Percentiles rank a stretch among this genome's conserved stretches.
Evolutionary conservation across 2,888 invertebrate species (phyloP).

Genomic region (Leptinotarsa rubiginosa): DNA sequence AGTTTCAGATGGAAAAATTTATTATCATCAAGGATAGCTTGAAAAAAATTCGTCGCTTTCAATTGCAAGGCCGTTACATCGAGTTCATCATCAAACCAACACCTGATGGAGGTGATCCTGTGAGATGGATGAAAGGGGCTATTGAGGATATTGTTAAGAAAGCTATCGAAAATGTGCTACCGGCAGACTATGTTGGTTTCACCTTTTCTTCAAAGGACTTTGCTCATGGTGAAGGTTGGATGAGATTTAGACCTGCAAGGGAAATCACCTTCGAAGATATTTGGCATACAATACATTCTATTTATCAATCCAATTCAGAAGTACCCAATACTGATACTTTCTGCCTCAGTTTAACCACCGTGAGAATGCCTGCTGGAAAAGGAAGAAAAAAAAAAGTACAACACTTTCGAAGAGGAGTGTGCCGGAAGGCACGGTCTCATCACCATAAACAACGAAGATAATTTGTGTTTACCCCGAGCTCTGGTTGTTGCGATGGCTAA

Average conservation of each 20-base stretch:
- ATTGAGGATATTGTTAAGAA: too few species aligned
- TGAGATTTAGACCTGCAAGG: constrained; percentile 10
- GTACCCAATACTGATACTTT: constrained; percentile 14
- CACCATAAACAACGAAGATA: constrained; percentile 40
- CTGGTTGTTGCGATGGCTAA: constrained; percentile 35
- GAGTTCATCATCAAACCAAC: too few species aligned
- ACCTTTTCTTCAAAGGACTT: constrained; percentile 25
- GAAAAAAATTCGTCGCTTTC: too few species aligned
- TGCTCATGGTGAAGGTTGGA: constrained; percentile 17
- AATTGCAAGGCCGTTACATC: too few species aligned
- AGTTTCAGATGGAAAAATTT: too few species aligned
- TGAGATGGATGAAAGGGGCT: too few species aligned
- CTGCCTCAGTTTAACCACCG: constrained; percentile 8
- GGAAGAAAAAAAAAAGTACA: neutral
- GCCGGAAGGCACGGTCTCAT: constrained; percentile 25
- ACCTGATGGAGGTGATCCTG: too few species aligned
- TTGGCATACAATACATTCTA: constrained; percentile 18
- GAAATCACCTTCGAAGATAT: neutral
- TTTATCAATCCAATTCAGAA: constrained; percentile 26
- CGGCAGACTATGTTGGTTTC: constrained; percentile 22
- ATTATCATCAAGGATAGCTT: too few species aligned
- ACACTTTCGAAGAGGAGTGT: constrained; percentile 13
- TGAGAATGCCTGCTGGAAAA: constrained; percentile 16
- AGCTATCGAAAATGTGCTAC: too few species aligned
- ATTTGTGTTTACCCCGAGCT: constrained; percentile 43